Percentiles rank a stretch among this genome's conserved stretches.
phyloP scores from a whole-genome alignment of 2,113 vertebrate genomes.

The Neolamprologus tretocephalus region DNA sequence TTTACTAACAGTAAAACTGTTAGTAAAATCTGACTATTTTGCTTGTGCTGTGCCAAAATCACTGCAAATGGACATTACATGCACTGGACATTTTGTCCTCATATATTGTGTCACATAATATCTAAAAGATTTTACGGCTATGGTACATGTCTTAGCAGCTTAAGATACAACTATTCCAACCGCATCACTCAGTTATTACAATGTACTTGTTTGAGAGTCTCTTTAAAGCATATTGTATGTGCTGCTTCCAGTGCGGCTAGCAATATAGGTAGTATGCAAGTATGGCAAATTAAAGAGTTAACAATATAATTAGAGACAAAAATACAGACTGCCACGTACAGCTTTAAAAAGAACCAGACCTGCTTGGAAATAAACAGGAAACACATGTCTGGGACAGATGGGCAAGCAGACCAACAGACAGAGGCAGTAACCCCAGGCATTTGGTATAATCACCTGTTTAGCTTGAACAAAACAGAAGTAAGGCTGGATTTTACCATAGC shows the following conservation, averaged over 20 bases:
- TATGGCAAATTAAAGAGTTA: neutral
- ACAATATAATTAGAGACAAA: neutral
- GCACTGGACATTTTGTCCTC: neutral
- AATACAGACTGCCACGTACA: neutral
- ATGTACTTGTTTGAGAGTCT: neutral
- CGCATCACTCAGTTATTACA: neutral
- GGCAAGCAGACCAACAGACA: neutral
- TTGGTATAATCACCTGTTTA: neutral
- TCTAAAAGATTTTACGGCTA: neutral
- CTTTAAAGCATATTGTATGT: neutral
- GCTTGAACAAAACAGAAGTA: neutral
- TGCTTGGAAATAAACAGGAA: slow-evolving; percentile 39
- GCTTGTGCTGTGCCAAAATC: neutral
- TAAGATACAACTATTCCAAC: neutral
- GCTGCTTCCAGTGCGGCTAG: neutral
- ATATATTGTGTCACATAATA: neutral
- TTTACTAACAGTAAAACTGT: neutral
- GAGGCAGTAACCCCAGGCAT: neutral
- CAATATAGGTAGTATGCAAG: neutral
- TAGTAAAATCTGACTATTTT: neutral
- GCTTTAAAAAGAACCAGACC: slow-evolving; percentile 30
- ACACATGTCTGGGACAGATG: slow-evolving; percentile 22
- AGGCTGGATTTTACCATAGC: neutral
- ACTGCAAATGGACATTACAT: neutral
- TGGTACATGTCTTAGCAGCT: neutral